phyloP scores from a whole-genome alignment of 2,888 invertebrate species.

The Macrosiphum euphorbiae region DNA sequence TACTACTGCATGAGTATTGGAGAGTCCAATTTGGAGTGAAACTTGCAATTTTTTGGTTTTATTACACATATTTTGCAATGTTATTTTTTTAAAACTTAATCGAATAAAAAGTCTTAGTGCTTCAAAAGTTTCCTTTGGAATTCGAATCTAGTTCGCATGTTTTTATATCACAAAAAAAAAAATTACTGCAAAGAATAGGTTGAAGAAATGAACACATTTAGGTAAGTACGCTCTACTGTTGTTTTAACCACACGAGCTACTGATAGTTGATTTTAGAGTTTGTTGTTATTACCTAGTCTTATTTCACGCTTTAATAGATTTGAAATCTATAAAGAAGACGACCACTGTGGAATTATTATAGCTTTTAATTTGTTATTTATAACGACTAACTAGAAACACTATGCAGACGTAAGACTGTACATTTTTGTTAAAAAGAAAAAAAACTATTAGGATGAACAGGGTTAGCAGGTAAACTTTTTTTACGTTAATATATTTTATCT shows the following conservation, averaged over 20 bases:
- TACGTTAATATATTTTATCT: not conserved
- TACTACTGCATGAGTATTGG: too few species aligned
- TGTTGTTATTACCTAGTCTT: not conserved
- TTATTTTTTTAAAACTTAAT: not conserved
- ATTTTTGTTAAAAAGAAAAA: too few species aligned
- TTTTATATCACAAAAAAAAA: not conserved
- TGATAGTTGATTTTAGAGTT: not conserved
- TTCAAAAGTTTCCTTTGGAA: not conserved
- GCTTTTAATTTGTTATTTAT: not conserved
- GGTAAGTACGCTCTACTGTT: not conserved
- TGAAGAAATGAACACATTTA: not conserved
- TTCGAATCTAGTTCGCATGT: not conserved
- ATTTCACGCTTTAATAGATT: not conserved
- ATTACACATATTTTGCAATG: not conserved
- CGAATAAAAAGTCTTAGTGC: not conserved
- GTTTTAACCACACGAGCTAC: not conserved
- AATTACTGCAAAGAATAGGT: not conserved
- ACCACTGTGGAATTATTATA: not conserved
- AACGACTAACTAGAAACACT: not conserved
- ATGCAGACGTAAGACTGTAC: not conserved
- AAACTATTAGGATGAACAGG: not conserved
- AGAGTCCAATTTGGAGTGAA: too few species aligned
- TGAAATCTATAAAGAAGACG: not conserved
- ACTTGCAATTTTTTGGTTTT: too few species aligned
- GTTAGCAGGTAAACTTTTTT: not conserved